These are phyloP conservation scores for Galerucella nymphaeae DNA, from an alignment of 2,888 invertebrate genomes.

Conservation along the genomic window DNA sequence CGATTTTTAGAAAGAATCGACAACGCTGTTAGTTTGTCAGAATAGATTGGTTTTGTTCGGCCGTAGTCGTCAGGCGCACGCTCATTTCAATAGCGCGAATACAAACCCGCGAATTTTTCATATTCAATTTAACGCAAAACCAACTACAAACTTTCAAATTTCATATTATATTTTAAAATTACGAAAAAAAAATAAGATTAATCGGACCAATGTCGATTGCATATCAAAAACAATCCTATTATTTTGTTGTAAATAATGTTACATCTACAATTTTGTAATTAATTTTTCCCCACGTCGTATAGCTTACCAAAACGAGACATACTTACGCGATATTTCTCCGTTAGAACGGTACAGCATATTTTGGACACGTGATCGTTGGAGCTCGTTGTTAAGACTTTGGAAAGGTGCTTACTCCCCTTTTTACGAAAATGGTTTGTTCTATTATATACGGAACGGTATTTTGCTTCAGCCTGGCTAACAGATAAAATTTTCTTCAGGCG, in stretches of 20 bases:
- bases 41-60: constrained; percentile 37
- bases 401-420: constrained; percentile 62
- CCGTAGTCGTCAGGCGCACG: constrained; percentile 46
- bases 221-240: neutral
- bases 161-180: constrained; percentile 15
- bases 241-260: constrained; percentile 34
- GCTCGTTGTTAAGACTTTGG: constrained; percentile 57
- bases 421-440: constrained; percentile 63
- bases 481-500: constrained; percentile 56
- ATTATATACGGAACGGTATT: constrained; percentile 61
- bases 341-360: constrained; percentile 45
- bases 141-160: constrained; percentile 42
- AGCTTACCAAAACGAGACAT: constrained; percentile 48
- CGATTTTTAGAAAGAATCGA: neutral
- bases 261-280: constrained; percentile 37
- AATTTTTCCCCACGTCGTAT: constrained; percentile 51
- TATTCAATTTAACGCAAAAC: constrained; percentile 42
- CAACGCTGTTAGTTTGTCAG: neutral
- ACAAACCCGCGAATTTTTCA: constrained; percentile 47
- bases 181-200: neutral
- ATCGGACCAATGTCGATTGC: neutral
- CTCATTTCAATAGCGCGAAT: constrained; percentile 47
- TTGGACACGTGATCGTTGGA: constrained; percentile 56
- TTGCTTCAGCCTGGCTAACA: constrained; percentile 55
- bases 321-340: constrained; percentile 38